Evolutionary conservation across 2,888 invertebrate genomes (phyloP).

Genomic region (Poecilobothrus nobilitatus): DNA sequence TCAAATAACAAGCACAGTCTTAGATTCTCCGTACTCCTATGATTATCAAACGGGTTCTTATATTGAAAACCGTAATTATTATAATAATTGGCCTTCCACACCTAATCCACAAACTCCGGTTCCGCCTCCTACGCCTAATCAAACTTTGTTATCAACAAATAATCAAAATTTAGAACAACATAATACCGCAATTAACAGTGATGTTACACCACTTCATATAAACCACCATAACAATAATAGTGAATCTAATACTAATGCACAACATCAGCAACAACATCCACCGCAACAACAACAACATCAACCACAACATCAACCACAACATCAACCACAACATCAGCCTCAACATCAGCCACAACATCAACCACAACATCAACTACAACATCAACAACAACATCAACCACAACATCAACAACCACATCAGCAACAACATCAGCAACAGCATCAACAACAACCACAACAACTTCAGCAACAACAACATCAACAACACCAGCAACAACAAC

Average conservation of each 20-base stretch:
- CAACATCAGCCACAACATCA: slow-evolving; percentile 25
- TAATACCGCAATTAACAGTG: slow-evolving; percentile 7
- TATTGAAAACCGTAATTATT: slow-evolving; percentile 55
- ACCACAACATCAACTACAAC: slow-evolving; percentile 29
- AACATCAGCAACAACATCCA: slow-evolving; percentile 24
- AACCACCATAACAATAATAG: slow-evolving; percentile 18
- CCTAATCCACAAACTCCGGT: slow-evolving; percentile 45
- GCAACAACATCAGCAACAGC: slow-evolving; percentile 20
- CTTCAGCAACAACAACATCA: slow-evolving; percentile 27
- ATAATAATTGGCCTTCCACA: slow-evolving; percentile 52
- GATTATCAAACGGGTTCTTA: slow-evolving; percentile 52
- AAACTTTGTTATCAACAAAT: not conserved
- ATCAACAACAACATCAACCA: slow-evolving; percentile 25
- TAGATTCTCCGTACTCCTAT: slow-evolving; percentile 60
- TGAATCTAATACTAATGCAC: slow-evolving; percentile 25
- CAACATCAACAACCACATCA: slow-evolving; percentile 28
- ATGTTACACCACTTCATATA: slow-evolving; percentile 18
- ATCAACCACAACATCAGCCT: slow-evolving; percentile 29
- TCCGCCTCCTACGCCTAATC: not conserved
- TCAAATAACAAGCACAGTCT: slow-evolving; percentile 75
- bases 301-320: not conserved
- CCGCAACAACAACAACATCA: slow-evolving; percentile 26
- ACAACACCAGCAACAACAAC: slow-evolving; percentile 29
- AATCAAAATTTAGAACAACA: not conserved
- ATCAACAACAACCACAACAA: slow-evolving; percentile 23